Conservation (phyloP, 2,113 vertebrate species). For the Petromus typicus region DNA sequence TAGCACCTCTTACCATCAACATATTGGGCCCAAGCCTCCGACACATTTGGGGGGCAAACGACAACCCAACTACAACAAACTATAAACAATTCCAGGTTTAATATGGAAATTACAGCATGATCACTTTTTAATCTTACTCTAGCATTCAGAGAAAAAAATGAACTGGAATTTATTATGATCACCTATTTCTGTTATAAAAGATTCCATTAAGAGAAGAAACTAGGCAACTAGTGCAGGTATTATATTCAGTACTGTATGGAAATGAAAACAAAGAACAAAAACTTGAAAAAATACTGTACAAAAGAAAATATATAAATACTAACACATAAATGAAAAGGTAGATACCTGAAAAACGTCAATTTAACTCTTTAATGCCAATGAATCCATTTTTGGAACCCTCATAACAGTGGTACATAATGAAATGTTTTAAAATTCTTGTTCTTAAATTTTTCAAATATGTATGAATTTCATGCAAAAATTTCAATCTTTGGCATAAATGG, state of each 20-base stretch:
- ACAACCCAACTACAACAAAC: background rate
- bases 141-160: background rate
- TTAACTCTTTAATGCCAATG: background rate
- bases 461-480: no score
- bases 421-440: no score
- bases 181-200: background rate
- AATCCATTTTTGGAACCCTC: no score
- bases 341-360: background rate
- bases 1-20: background rate
- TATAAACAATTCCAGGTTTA: background rate
- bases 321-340: background rate
- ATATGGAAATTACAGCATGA: background rate
- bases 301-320: background rate
- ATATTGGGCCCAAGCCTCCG: background rate
- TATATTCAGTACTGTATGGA: background rate
- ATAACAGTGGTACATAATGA: no score
- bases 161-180: background rate
- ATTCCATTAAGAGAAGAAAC: background rate
- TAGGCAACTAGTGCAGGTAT: background rate
- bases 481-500: no score
- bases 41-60: background rate
- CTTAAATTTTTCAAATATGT: no score
- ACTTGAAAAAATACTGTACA: background rate
- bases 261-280: constrained; percentile 2
- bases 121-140: background rate